These are phyloP conservation scores for Aramus guarauna DNA, from an alignment of 2,113 vertebrate genomes.

Conservation along the genomic window DNA sequence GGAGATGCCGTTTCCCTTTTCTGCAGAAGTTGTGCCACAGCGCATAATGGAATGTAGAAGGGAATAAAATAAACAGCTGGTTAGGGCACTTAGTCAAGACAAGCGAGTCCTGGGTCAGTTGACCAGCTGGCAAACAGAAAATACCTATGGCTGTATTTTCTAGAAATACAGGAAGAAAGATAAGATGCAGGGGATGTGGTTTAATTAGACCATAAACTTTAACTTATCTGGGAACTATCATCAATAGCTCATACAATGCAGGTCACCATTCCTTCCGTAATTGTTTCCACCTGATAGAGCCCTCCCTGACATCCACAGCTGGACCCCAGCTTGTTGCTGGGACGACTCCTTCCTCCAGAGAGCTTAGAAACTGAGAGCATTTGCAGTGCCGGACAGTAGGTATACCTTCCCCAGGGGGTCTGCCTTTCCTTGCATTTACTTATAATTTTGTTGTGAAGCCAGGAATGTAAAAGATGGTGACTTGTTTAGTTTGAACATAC, in stretches of 20 bases:
- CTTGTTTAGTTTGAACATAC: not conserved
- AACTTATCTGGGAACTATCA: constrained; percentile 63
- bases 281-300: constrained; percentile 46
- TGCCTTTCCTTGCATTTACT: not conserved
- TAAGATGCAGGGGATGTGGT: constrained; percentile 42
- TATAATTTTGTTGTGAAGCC: not conserved
- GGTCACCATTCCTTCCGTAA: constrained; percentile 52
- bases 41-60: not conserved
- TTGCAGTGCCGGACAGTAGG: not conserved
- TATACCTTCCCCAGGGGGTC: not conserved
- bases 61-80: not conserved
- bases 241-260: constrained; percentile 36
- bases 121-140: constrained; percentile 54
- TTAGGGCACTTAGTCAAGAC: not conserved
- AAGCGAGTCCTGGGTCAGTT: not conserved
- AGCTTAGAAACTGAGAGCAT: not conserved
- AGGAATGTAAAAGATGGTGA: not conserved
- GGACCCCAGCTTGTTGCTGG: constrained; percentile 45
- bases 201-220: constrained; percentile 51
- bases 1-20: not conserved
- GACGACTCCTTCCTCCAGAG: not conserved
- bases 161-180: constrained; percentile 50
- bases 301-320: constrained; percentile 46
- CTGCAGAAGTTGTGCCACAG: not conserved
- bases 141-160: not conserved